A percentile compares a stretch with the other conserved stretches of the same genome.
phyloP scores from a whole-genome alignment of 2,888 invertebrate species.

The Synanthedon formicaeformis region DNA sequence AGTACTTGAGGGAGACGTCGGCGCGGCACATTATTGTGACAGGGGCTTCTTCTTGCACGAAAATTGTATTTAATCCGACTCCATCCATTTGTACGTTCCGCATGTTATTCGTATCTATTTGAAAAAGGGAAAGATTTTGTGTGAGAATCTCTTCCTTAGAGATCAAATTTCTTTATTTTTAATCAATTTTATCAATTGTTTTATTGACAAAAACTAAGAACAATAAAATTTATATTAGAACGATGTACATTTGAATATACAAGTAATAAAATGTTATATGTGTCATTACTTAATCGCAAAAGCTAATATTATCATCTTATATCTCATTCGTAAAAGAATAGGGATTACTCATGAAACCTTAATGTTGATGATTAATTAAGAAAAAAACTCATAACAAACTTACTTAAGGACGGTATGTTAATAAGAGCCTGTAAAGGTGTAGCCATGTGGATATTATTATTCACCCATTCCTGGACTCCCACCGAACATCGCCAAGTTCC shows the following conservation, averaged over 20 bases:
- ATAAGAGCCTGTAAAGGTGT: slow-evolving; percentile 53
- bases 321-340: too few species aligned
- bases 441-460: slow-evolving; percentile 17
- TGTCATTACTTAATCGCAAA: too few species aligned
- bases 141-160: not conserved
- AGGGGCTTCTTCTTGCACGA: slow-evolving; percentile 32
- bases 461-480: slow-evolving; percentile 38
- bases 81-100: slow-evolving; percentile 1
- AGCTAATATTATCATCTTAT: too few species aligned
- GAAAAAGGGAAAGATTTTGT: not conserved
- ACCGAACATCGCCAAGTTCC: slow-evolving; percentile 62
- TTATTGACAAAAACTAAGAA: too few species aligned
- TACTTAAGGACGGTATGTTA: slow-evolving; percentile 22
- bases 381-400: slow-evolving; percentile 7
- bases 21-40: slow-evolving; percentile 43
- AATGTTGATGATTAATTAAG: too few species aligned
- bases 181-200: too few species aligned
- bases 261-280: too few species aligned
- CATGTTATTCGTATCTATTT: not conserved
- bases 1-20: slow-evolving; percentile 43
- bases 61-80: slow-evolving; percentile 18
- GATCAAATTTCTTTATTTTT: not conserved
- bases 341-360: too few species aligned
- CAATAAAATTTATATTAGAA: too few species aligned
- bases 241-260: too few species aligned